Evolutionary conservation across 2,797 vertebrate genomes (phyloP).

Genomic region (Chelmon rostratus): DNA sequence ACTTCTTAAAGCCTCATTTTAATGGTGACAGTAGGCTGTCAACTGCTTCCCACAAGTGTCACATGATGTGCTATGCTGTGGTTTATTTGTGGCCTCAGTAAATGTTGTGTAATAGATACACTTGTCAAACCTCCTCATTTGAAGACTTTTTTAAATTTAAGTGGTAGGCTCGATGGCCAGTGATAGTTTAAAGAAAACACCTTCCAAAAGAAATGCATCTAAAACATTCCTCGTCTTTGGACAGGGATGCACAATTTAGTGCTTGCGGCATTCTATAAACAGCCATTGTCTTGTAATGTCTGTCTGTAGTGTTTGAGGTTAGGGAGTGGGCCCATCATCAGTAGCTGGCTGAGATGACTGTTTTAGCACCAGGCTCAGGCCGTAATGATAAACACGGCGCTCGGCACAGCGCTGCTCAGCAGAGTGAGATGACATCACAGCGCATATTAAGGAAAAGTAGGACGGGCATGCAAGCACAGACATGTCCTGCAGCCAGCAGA

Average conservation of each 20-base stretch:
- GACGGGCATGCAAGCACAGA: conserved; percentile 65
- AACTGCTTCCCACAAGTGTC: neutral
- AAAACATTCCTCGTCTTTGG: neutral
- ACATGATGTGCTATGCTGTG: neutral
- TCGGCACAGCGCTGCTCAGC: conserved; percentile 48
- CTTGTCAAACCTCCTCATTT: conserved; percentile 14
- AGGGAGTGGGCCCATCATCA: conserved; percentile 64
- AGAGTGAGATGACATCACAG: conserved; percentile 73
- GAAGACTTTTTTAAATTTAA: neutral
- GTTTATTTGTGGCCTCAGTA: neutral
- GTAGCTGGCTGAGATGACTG: conserved; percentile 62
- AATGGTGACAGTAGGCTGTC: neutral
- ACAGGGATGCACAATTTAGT: conserved; percentile 3
- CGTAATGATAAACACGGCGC: conserved; percentile 59
- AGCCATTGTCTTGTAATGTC: conserved; percentile 54
- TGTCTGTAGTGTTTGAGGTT: conserved; percentile 65
- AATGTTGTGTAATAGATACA: conserved; percentile 3
- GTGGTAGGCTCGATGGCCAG: neutral
- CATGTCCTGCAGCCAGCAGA: conserved; percentile 56
- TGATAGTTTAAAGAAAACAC: neutral
- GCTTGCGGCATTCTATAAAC: conserved; percentile 42
- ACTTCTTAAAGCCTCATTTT: conserved; percentile 12
- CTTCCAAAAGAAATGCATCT: neutral
- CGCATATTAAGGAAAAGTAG: conserved; percentile 61
- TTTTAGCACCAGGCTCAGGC: conserved; percentile 62